A percentile compares a stretch with the other conserved stretches of the same genome.
These are phyloP conservation scores for Enteromius mattozi DNA, from an alignment of 2,797 vertebrate genomes.

Conservation along the genomic window DNA sequence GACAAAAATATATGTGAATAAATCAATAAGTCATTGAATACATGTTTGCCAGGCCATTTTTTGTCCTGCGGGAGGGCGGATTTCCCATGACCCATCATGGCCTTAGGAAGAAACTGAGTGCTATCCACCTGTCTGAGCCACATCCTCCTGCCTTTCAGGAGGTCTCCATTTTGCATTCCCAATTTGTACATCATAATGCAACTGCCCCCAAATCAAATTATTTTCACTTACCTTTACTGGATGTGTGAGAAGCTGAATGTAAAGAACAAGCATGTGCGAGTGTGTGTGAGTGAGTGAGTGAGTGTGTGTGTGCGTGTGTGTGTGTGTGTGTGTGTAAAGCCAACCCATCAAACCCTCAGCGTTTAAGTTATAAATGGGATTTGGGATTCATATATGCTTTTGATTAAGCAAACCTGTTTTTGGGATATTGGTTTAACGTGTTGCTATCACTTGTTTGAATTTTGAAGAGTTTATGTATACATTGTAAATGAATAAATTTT, in stretches of 20 bases:
- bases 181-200: slow-evolving; percentile 20
- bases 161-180: slow-evolving; percentile 36
- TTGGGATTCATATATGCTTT: slow-evolving; percentile 70
- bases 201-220: slow-evolving; percentile 9
- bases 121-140: slow-evolving; percentile 43
- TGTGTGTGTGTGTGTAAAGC: slow-evolving; percentile 60
- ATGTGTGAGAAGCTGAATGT: slow-evolving; percentile 34
- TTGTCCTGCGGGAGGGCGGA: slow-evolving; percentile 71
- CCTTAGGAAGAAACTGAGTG: slow-evolving; percentile 8
- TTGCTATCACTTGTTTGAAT: slow-evolving; percentile 88
- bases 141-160: slow-evolving; percentile 19
- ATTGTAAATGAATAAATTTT: slow-evolving; percentile 97
- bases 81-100: slow-evolving; percentile 59
- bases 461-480: slow-evolving; percentile 97
- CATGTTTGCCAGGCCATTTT: slow-evolving; percentile 83
- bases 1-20: slow-evolving; percentile 69
- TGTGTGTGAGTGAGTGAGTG: slow-evolving; percentile 35
- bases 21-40: slow-evolving; percentile 72
- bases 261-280: slow-evolving; percentile 29
- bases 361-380: slow-evolving; percentile 50
- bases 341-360: slow-evolving; percentile 61
- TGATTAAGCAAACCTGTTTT: slow-evolving; percentile 69
- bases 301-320: slow-evolving; percentile 44
- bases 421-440: slow-evolving; percentile 81
- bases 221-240: slow-evolving; percentile 23